phyloP scores from a whole-genome alignment of 1,140 invertebrate species.

The Cyrtorhinus lividipennis region DNA sequence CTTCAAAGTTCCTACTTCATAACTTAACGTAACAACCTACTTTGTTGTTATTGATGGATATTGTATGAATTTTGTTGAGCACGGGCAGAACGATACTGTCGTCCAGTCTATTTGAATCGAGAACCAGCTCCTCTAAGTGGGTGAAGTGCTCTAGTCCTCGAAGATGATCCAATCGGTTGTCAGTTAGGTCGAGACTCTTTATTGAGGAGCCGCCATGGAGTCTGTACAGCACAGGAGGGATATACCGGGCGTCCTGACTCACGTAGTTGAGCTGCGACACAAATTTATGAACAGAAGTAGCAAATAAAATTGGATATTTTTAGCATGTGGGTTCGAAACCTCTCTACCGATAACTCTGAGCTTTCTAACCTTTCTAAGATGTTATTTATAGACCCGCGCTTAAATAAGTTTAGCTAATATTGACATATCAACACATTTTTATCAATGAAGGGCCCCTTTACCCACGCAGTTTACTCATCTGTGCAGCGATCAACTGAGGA shows the following conservation, averaged over 20 bases:
- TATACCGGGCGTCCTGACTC: conserved; percentile 32
- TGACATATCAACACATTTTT: too few relatives aligned
- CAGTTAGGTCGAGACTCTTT: conserved; percentile 37
- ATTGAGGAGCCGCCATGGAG: conserved; percentile 32
- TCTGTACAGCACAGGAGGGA: conserved; percentile 31
- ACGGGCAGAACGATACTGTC: conserved; percentile 48
- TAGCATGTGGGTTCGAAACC: too few relatives aligned
- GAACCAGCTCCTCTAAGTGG: conserved; percentile 56
- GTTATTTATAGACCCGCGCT: too few relatives aligned
- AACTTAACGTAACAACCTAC: too few relatives aligned
- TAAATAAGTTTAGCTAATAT: too few relatives aligned
- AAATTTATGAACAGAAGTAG: too few relatives aligned
- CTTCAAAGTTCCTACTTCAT: conserved; percentile 24
- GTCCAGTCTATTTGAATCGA: conserved; percentile 69
- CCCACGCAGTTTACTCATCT: too few relatives aligned
- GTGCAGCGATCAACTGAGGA: too few relatives aligned
- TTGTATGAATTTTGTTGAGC: conserved; percentile 48
- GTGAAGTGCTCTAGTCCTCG: conserved; percentile 54
- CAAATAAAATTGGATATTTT: too few relatives aligned
- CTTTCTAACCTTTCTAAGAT: too few relatives aligned
- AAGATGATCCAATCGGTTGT: conserved; percentile 36
- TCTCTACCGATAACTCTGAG: too few relatives aligned
- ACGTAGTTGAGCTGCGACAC: conserved; percentile 35
- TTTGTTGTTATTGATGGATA: conserved; percentile 81
- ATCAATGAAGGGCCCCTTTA: too few relatives aligned